phyloP scores from a whole-genome alignment of 2,113 vertebrate genomes.

The Osmerus mordax region DNA sequence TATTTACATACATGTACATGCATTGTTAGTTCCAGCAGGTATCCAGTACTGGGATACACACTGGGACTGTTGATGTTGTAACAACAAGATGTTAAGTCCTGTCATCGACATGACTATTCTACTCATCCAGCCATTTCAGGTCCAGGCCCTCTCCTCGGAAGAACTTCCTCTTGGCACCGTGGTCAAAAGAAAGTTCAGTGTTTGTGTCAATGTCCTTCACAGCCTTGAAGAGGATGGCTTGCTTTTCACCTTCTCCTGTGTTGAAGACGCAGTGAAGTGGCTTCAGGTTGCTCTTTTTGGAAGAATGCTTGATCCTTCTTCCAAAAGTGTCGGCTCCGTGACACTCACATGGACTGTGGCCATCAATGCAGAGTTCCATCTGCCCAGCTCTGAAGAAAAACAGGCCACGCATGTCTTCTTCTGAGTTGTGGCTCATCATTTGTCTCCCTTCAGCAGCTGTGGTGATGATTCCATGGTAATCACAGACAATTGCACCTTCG shows the following conservation, averaged over 20 bases:
- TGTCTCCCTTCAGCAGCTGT: slow-evolving; percentile 3
- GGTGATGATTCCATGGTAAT: slow-evolving; percentile 22
- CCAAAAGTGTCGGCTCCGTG: slow-evolving; percentile 4
- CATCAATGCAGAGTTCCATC: slow-evolving; percentile 12
- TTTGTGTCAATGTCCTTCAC: slow-evolving; percentile 3
- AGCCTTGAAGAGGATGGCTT: slow-evolving; percentile 11
- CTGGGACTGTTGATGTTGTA: too few species aligned
- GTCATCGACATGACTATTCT: not conserved
- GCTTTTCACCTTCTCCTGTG: not conserved
- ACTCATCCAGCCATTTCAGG: slow-evolving; percentile 12
- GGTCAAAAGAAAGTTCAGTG: not conserved
- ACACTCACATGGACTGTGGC: slow-evolving; percentile 10
- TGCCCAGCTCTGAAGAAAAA: slow-evolving; percentile 5
- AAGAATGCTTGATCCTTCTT: slow-evolving; percentile 11
- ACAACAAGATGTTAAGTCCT: too few species aligned
- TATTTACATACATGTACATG: too few species aligned
- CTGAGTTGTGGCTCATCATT: not conserved
- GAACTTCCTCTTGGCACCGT: not conserved
- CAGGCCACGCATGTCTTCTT: not conserved
- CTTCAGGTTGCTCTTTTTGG: slow-evolving; percentile 6
- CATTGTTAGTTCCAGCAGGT: too few species aligned
- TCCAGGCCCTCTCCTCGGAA: not conserved
- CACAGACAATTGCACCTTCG: slow-evolving; percentile 14
- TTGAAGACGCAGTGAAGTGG: slow-evolving; percentile 13
- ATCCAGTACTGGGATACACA: too few species aligned